These are phyloP conservation scores for Chaetops frenatus DNA, from an alignment of 2,113 vertebrate genomes.

Conservation along the genomic window DNA sequence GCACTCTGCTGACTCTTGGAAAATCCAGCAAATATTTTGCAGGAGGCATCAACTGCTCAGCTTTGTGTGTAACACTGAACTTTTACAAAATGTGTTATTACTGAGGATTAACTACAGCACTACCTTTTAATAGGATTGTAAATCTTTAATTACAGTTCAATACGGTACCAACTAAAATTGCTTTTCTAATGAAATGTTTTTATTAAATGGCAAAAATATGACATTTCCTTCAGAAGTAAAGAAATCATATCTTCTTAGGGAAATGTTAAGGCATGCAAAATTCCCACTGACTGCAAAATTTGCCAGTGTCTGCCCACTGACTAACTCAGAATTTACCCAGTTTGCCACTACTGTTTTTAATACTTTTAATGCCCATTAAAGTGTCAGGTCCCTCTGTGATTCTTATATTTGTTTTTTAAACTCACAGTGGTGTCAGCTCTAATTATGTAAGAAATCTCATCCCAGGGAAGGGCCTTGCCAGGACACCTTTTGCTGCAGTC, in stretches of 20 bases:
- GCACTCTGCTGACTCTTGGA: background rate
- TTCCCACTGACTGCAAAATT: background rate
- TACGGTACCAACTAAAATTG: constrained; percentile 41
- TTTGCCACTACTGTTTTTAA: background rate
- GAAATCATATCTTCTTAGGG: constrained; percentile 2
- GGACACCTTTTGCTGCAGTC: background rate
- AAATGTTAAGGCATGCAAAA: background rate
- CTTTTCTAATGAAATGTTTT: constrained; percentile 52
- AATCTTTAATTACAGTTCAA: constrained; percentile 67
- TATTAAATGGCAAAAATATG: constrained; percentile 28
- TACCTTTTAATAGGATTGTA: constrained; percentile 62
- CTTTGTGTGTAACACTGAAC: constrained; percentile 2
- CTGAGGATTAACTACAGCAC: constrained; percentile 61
- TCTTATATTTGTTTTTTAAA: background rate
- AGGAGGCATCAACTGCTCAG: background rate
- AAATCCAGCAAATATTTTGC: constrained; percentile 27
- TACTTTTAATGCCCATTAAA: background rate
- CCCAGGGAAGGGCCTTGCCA: background rate
- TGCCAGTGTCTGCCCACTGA: background rate
- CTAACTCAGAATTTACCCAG: background rate
- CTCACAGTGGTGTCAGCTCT: background rate
- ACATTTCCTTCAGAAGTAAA: constrained; percentile 36
- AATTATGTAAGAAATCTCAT: background rate
- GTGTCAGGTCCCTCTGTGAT: background rate
- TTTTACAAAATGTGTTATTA: constrained; percentile 53